These are phyloP conservation scores for Euschistus heros DNA, from an alignment of 1,140 invertebrate genomes.

Conservation along the genomic window DNA sequence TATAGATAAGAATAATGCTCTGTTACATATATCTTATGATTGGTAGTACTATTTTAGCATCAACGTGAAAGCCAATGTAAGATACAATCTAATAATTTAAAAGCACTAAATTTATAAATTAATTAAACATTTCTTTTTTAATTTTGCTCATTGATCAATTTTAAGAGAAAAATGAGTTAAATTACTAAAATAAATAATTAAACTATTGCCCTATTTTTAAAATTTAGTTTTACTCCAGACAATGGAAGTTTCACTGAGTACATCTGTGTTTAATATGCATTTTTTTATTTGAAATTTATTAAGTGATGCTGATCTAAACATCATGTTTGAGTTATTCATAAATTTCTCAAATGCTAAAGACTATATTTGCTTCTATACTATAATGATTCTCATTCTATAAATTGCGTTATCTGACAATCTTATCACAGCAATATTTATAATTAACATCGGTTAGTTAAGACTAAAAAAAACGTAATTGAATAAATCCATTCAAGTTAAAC, in stretches of 20 bases:
- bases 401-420: conserved; percentile 4
- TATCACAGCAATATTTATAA: conserved; percentile 4
- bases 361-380: background rate
- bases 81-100: too few relatives aligned
- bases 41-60: too few relatives aligned
- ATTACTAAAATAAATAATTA: too few relatives aligned
- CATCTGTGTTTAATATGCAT: background rate
- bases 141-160: too few relatives aligned
- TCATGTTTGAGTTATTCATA: background rate
- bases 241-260: background rate
- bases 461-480: background rate
- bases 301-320: background rate
- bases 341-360: background rate
- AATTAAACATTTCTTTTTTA: too few relatives aligned
- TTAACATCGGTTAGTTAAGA: background rate
- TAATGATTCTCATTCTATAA: background rate
- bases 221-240: too few relatives aligned
- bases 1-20: too few relatives aligned
- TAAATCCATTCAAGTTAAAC: conserved; percentile 5
- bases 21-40: too few relatives aligned
- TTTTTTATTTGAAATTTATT: background rate
- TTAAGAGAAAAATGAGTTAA: too few relatives aligned
- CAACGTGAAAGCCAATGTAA: too few relatives aligned
- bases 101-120: too few relatives aligned
- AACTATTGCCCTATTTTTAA: too few relatives aligned